phyloP scores from a whole-genome alignment of 1,140 invertebrate genomes.

The Diploscapter pachys region DNA sequence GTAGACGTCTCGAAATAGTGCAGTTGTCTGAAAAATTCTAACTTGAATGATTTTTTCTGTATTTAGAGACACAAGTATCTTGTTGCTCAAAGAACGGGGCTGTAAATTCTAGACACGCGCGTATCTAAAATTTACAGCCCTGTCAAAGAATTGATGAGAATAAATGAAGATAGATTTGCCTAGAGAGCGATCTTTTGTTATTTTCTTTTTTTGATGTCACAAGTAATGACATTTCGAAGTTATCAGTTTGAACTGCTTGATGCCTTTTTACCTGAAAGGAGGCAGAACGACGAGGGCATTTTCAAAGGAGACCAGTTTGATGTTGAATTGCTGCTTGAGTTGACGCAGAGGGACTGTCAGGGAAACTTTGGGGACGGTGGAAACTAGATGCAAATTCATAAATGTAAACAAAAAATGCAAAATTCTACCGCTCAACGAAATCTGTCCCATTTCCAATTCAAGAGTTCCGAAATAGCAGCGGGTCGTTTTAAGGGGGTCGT shows the following conservation, averaged over 20 bases:
- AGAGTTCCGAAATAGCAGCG: conserved; percentile 83
- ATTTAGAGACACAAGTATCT: no score
- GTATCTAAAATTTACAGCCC: no score
- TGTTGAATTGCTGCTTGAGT: conserved; percentile 79
- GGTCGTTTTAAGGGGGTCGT: conserved; percentile 25
- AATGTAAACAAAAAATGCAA: neutral
- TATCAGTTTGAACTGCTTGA: no score
- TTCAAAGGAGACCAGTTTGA: conserved; percentile 89
- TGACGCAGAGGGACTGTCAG: conserved; percentile 71
- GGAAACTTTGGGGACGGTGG: conserved; percentile 69
- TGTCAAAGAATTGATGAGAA: no score
- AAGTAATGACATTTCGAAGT: no score
- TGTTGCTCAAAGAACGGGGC: no score
- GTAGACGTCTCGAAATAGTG: conserved; percentile 59
- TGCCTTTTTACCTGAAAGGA: conserved; percentile 41
- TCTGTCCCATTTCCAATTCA: conserved; percentile 61
- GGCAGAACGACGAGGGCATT: conserved; percentile 83
- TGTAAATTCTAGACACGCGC: no score
- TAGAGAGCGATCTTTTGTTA: no score
- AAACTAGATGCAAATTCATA: conserved; percentile 35
- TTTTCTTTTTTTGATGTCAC: no score
- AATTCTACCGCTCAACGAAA: conserved; percentile 20
- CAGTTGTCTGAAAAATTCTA: conserved; percentile 46
- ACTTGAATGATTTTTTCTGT: no score
- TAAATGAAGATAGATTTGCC: no score